Evolutionary conservation across 2,797 vertebrate genomes (phyloP).

Genomic region (Hipposideros larvatus): DNA sequence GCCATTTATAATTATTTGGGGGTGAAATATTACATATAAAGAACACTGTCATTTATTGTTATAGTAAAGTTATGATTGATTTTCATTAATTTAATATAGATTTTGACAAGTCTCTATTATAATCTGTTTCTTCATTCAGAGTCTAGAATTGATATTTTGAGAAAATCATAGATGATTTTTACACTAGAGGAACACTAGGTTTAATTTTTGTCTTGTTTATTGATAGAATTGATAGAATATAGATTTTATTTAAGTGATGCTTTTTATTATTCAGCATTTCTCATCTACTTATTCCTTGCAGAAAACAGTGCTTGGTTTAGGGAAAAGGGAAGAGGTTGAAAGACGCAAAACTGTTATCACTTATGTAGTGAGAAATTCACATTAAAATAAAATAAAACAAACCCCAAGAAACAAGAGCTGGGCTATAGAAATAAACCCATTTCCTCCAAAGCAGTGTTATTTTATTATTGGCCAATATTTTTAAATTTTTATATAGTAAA

Average conservation of each 20-base stretch:
- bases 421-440: constrained; percentile 68
- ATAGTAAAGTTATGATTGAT: constrained; percentile 64
- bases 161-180: constrained; percentile 53
- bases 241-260: constrained; percentile 77
- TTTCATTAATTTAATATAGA: constrained; percentile 59
- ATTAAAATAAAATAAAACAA: constrained; percentile 55
- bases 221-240: constrained; percentile 65
- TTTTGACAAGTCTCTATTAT: constrained; percentile 58
- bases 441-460: background rate
- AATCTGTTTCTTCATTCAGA: constrained; percentile 49
- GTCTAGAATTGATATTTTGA: constrained; percentile 54
- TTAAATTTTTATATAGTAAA: constrained; percentile 78
- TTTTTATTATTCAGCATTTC: constrained; percentile 66
- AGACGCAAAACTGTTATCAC: background rate
- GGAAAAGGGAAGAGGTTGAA: constrained; percentile 36
- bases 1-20: constrained; percentile 9
- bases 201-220: constrained; percentile 62
- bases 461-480: constrained; percentile 67
- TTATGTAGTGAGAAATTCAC: constrained; percentile 82
- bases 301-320: constrained; percentile 64
- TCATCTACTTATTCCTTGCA: constrained; percentile 71
- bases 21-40: background rate
- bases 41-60: background rate
- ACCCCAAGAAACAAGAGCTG: constrained; percentile 76
- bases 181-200: constrained; percentile 53